phyloP scores from a whole-genome alignment of 2,888 invertebrate species.

The Nebria brevicollis region DNA sequence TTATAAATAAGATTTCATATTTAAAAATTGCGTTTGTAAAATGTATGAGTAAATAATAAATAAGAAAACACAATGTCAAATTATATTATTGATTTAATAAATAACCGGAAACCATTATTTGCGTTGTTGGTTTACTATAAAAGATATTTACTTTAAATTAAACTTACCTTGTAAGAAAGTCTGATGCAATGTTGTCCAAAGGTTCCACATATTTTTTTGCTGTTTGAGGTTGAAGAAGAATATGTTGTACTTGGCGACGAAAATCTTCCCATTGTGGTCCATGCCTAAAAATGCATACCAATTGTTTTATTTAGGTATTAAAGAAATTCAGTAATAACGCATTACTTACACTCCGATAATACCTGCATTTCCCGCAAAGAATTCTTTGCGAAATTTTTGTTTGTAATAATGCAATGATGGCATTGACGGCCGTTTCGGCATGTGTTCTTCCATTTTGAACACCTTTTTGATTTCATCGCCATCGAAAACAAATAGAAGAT shows the following conservation, averaged over 20 bases:
- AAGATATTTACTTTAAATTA: not conserved
- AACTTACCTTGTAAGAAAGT: constrained; percentile 76
- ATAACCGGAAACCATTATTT: not conserved
- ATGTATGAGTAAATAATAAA: no score
- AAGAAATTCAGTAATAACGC: no score
- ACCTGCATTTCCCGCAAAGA: constrained; percentile 77
- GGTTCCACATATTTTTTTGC: constrained; percentile 80
- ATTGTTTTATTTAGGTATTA: no score
- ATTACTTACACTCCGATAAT: constrained; percentile 78
- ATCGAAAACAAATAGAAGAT: constrained; percentile 77
- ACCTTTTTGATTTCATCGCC: constrained; percentile 78
- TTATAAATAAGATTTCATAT: no score
- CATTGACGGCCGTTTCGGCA: constrained; percentile 79
- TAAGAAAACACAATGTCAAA: not conserved
- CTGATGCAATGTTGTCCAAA: constrained; percentile 78
- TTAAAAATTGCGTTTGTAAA: no score
- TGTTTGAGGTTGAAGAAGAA: constrained; percentile 81
- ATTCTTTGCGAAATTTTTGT: constrained; percentile 73
- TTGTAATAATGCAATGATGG: constrained; percentile 79
- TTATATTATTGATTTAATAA: not conserved
- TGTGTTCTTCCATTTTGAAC: constrained; percentile 74
- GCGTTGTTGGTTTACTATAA: not conserved
- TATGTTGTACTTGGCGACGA: constrained; percentile 84
- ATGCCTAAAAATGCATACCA: constrained; percentile 69
- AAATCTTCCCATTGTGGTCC: constrained; percentile 89